Base-by-base conservation (phyloP, 2,888 invertebrate species). In the Geotrupes spiniger region DNA sequence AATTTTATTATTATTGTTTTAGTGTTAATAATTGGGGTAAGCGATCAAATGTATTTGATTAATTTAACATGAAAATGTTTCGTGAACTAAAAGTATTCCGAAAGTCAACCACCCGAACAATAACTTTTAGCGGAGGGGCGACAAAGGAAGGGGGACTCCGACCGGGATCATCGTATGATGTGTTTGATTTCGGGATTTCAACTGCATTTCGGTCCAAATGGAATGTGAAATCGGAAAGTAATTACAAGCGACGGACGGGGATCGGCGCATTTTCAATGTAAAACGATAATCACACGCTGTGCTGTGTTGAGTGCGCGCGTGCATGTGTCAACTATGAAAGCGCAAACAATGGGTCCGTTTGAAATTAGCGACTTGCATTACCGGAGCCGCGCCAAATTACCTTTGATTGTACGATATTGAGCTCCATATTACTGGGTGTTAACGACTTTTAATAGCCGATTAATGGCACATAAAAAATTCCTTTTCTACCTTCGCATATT, bases 371-470 rank as follows among this genome's bases (percentile, higher is more conserved):
- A 50, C 56, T 55, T 45, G 52, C 56, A 58, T 61, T 58, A 60
- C 55, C 50, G 52, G 52, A 56, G 58, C 60, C 58, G 56, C 58
- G 49, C 58, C 59, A 62, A 63, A 63, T 63, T 63, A 55, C 56
- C 55, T 58, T 54, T 59, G 60, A 62, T 61, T 61, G 45, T 41
- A 31, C 31, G 33, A 29, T 39, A 39, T 36, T 37, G 38, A 29
- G 16, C 27, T 26, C 21, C 37, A 31, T 38, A 45, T 45, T 39
- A 45, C 38, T 37, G 21, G 21, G 45, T 36, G 45, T 36, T 45
- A 45, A 31, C 45, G 17, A 38, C 45, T 45, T 45, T 45, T 45
- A 45, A 45, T 45, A 45, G 38, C 38, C 38, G 28, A 15, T 8
- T 38, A 44, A 27, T 36, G 45, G 38, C 8, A 33, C 21, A 21